Conservation (phyloP, 2,888 invertebrate species). For the Lasiommata megera region DNA sequence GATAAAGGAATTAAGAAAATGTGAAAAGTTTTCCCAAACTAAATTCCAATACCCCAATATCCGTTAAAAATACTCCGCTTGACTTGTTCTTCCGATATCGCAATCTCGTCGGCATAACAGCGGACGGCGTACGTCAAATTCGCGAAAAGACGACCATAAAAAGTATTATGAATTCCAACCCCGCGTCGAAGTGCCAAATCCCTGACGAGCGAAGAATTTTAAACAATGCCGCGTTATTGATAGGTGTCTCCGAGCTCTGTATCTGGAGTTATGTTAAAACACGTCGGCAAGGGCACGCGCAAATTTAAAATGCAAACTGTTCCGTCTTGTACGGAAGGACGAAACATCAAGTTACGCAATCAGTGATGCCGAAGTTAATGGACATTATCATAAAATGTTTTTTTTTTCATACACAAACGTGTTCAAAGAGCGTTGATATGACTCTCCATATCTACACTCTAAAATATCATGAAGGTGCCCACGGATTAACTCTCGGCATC, state of each 20-base stretch:
- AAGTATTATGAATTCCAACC: conserved; percentile 65
- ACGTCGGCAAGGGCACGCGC: not conserved
- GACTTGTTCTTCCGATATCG: conserved; percentile 2
- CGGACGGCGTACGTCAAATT: conserved; percentile 22
- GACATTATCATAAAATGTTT: no score
- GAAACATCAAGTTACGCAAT: no score
- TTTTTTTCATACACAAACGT: no score
- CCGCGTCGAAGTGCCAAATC: conserved; percentile 69
- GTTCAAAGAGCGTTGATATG: no score
- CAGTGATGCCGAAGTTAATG: no score
- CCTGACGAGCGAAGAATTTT: conserved; percentile 67
- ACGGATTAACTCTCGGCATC: no score
- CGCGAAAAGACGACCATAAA: conserved; percentile 22
- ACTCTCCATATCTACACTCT: no score
- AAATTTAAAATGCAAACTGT: not conserved
- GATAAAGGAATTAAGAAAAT: not conserved
- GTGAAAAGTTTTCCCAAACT: not conserved
- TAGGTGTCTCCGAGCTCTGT: conserved; percentile 40
- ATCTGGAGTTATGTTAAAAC: conserved; percentile 21
- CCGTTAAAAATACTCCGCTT: not conserved
- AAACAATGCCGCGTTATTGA: conserved; percentile 63
- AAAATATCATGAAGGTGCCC: no score
- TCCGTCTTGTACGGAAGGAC: not conserved
- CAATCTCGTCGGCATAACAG: not conserved
- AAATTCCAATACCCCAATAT: not conserved